Base-by-base conservation (phyloP, 2,797 vertebrate species). In the Netta rufina region DNA sequence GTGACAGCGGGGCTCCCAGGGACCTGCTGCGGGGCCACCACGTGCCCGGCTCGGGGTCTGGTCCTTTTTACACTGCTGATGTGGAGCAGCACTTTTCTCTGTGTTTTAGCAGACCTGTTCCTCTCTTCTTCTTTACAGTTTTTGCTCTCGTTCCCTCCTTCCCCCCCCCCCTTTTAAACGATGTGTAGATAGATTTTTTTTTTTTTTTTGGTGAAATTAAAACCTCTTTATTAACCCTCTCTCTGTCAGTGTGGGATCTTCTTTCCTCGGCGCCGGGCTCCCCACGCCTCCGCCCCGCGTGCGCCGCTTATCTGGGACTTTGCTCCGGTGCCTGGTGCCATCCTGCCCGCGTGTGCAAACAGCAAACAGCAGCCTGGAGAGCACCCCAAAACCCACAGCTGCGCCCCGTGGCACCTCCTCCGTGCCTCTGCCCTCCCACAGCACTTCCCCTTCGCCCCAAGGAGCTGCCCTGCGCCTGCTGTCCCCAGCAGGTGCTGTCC, bases 71-170 rank as follows among this genome's bases (percentile, higher is more conserved):
- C 92, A 87, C 95, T 93, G 83, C 90, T 96, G 91, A 92, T 96
- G 87, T 96, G 97, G 97, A 98, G 97, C 97, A 89, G 97, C 96
- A 94, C 91, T 97, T 98, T 95, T 98, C 96, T 98, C 98, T 98
- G 98, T 98, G 98, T 98, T 98, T 97, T 98, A 98, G 97, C 98
- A 98, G 98, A 98, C 96, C 94, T 97, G 96, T 98, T 97, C 96
- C 97, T 97, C 95, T 97, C 94, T 97, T 97, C 73, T 89, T 91
- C 95, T 96, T 97, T 83, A 96, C 21, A 24, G 91, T 95, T 97
- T 95, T 97, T 94, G 94, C 90, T 96, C 91, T 96, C 97, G 96
- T 83, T 89, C 96, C 96, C 13, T 49, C 89, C 88, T 78, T 38
- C 79, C 16, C 91, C 41, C 79, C 16, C 91, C 95, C 73, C 5